Base-by-base conservation (phyloP, 2,113 vertebrate genomes). In the Laterallus jamaicensis region DNA sequence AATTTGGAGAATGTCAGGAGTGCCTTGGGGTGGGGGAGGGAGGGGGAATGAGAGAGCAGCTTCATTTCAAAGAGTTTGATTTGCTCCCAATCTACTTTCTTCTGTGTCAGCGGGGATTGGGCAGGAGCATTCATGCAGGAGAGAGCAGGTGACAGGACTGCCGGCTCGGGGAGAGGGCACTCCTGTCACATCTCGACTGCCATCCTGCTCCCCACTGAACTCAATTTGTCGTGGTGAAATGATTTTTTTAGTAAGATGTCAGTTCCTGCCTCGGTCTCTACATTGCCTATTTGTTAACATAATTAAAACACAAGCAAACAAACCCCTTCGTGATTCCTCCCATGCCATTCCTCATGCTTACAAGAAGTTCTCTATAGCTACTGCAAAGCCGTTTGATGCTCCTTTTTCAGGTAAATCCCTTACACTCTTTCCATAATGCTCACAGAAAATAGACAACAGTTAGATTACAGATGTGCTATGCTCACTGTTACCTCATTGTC, bases 61-160 rank as follows among this genome's bases (percentile, higher is more conserved):
- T 95, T 94, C 31, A 50, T 86, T 86, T 94, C 73, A 56, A 64
- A 86, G 58, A 75, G 19, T 70, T 83, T 86, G 60, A 52, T 86
- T 88, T 95, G 52, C 32, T 63, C 35, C 15, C 47, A 67, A 56
- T 75, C 92, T 86, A 62, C 73, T 92, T 91, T 68, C 58, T 89
- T 90, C 68, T 67, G 19, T 66, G 74, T 93, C 80, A 83, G 19
- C 28, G n/a, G 55, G 63, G 71, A 96, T 95, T 88, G 73, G 86
- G 79, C 59, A 56, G 75, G 42, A 92, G 88, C 86, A 92, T 70
- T 94, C 85, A 94, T 82, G 69, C 90, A 95, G 88, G 69, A 93
- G 82, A 90, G 64, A 68, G 82, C 88, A 86, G 88, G 95, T 94
- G 88, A 78, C 75, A 86, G 80, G 47, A 87, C 87, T 69, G 63